These are phyloP conservation scores for Geodia barretti DNA, from an alignment of 37 sponge, comb jelly and placozoan species.

Conservation along the genomic window DNA sequence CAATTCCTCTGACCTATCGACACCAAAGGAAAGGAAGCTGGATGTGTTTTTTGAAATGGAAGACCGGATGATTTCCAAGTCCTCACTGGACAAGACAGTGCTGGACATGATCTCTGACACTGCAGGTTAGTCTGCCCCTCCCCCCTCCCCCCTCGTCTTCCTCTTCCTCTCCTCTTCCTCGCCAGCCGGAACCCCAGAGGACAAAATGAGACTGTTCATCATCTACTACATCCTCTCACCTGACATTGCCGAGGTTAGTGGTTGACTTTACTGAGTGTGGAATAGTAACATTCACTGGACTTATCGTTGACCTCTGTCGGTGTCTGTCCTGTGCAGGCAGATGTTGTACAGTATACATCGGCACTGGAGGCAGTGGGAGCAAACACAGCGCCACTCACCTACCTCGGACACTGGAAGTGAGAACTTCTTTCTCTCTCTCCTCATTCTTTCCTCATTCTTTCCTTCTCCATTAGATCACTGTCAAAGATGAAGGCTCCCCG, in stretches of 20 bases:
- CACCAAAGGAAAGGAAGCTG: slow-evolving; percentile 74
- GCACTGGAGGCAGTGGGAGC: slow-evolving; percentile 74
- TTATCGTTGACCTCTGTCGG: not conserved
- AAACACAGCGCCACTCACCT: slow-evolving; percentile 51
- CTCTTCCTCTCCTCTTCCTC: not conserved
- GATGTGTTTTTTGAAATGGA: slow-evolving; percentile 96
- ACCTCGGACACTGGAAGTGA: slow-evolving; percentile 90
- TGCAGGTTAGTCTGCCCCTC: slow-evolving; percentile 29
- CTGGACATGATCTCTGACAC: slow-evolving; percentile 71
- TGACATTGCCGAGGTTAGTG: slow-evolving; percentile 69
- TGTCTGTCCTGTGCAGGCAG: slow-evolving; percentile 41
- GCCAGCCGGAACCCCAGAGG: slow-evolving; percentile 80
- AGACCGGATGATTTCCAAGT: slow-evolving; percentile 92
- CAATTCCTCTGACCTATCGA: not conserved
- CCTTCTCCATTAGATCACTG: not conserved
- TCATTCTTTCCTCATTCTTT: not conserved
- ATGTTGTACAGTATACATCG: slow-evolving; percentile 47
- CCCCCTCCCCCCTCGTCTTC: not conserved
- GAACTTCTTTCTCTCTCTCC: not conserved
- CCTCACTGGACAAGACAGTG: slow-evolving; percentile 83
- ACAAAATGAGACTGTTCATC: slow-evolving; percentile 93
- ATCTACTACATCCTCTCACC: slow-evolving; percentile 87
- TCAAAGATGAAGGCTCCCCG: not conserved
- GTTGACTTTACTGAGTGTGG: not conserved
- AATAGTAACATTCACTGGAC: not conserved